A percentile compares a stretch with the other conserved stretches of the same genome.
phyloP scores from a whole-genome alignment of 2,797 vertebrate species.

The Rhynchonycteris naso region DNA sequence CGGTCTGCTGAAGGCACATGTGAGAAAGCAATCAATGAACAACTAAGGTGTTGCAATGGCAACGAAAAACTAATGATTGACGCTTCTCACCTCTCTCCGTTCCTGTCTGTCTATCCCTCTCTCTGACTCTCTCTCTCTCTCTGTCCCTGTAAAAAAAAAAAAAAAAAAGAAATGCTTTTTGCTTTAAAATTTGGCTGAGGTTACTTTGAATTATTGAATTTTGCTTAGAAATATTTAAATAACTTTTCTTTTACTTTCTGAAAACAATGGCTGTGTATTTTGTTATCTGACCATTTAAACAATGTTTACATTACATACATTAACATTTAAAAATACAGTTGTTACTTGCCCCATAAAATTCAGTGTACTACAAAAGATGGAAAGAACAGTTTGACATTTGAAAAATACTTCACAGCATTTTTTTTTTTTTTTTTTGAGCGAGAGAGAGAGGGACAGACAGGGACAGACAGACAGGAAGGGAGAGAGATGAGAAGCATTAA shows the following conservation, averaged over 20 bases:
- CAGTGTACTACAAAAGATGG: background rate
- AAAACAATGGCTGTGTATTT: background rate
- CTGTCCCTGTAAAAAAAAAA: no score
- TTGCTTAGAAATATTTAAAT: conserved; percentile 5
- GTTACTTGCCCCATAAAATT: background rate
- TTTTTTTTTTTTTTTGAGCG: background rate
- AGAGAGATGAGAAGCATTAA: no score
- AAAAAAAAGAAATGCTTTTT: background rate
- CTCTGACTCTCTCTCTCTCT: no score
- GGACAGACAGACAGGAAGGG: no score
- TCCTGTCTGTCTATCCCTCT: no score
- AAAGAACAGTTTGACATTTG: background rate
- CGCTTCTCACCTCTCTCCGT: no score
- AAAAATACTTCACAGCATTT: background rate
- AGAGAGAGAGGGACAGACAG: no score
- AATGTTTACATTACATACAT: background rate
- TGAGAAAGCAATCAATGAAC: no score
- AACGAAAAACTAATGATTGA: no score
- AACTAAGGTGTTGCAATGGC: no score
- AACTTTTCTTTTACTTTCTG: background rate
- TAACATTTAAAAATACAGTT: background rate
- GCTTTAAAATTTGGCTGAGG: conserved; percentile 13
- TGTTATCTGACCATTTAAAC: background rate
- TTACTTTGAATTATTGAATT: background rate
- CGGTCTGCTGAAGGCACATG: no score